Evolutionary conservation across 2,797 vertebrate genomes (phyloP), one percentile per base, ranked within the genome.

Genomic region (Eulemur coronatus): DNA sequence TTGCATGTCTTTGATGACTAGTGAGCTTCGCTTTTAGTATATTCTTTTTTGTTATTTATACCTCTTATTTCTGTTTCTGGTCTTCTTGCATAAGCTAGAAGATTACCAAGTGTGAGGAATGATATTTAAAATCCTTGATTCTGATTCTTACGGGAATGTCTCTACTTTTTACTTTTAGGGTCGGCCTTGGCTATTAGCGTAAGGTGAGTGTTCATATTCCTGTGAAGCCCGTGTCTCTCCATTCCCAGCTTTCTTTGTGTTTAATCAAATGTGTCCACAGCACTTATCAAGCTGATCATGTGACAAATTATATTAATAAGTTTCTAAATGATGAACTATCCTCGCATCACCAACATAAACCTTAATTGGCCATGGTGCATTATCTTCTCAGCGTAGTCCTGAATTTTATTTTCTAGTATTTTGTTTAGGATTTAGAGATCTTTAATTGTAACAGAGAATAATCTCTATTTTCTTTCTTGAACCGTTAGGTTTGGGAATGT

Each of bases 61-160:
- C 1, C 52, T 67, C 59, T n/a, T 3, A 35, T 52, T 24, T 70
- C 79, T 69, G 6, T 67, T 55, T 52, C 59, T 78, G 10, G 6
- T 11, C 70, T 81, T n/a, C 43, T 38, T 14, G 33, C 1, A 14
- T 20, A 7, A 7, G 67, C 38, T 17, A 13, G 48, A 67, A 57
- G 78, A 8, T 4, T 4, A 33, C 48, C 43, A 30, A 2, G 4
- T 9, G 5, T 22, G 26, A 85, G 24, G 2, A 38, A 9, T 28
- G 28, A 38, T 33, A 12, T 6, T 48, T 35, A 2, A 13, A 55
- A 28, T 24, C 9, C 22, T 3, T 15, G n/a, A 18, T 81, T 48
- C 38, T 3, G 1, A 14, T 22, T 67, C 30, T 26, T 15, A 0
- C 0, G 2, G 11, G 30, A 22, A 13, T 0, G 2, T 0, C 18